Evolutionary conservation across 2,113 vertebrate species (phyloP).

Genomic region (Lophochroa leadbeateri): DNA sequence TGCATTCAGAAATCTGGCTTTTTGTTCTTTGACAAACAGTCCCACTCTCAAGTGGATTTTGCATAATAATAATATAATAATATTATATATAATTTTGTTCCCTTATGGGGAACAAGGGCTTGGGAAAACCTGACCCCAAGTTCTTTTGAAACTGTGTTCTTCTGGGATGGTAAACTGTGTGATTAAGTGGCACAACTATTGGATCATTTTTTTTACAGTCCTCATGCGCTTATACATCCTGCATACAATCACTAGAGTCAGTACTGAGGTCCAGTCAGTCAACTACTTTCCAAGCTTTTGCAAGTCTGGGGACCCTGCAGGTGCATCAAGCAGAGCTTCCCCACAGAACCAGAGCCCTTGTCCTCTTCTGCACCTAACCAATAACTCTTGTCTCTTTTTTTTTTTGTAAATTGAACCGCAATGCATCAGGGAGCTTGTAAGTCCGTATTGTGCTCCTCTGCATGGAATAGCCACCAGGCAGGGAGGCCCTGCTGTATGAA

Average conservation of each 20-base stretch:
- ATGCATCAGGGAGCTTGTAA: neutral
- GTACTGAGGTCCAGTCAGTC: neutral
- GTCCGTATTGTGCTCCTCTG: neutral
- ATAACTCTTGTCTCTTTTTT: neutral
- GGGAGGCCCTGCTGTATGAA: neutral
- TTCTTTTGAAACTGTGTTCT: neutral
- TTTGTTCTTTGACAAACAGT: neutral
- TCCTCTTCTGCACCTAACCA: accelerated
- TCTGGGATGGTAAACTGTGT: neutral
- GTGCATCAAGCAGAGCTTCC: neutral
- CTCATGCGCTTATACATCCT: neutral
- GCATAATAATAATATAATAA: neutral
- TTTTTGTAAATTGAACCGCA: neutral
- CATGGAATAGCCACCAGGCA: neutral
- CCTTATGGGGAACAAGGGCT: neutral
- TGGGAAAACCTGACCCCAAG: neutral
- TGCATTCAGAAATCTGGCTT: constrained; percentile 16
- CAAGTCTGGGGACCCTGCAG: neutral
- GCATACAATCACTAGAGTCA: neutral
- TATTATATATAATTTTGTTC: neutral
- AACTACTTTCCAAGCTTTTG: neutral
- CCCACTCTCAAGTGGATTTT: neutral
- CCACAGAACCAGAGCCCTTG: neutral
- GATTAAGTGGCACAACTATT: neutral
- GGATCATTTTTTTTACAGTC: neutral